These are phyloP conservation scores for Pseudomyrmex concolor DNA, from an alignment of 1,140 invertebrate species.

Conservation along the genomic window DNA sequence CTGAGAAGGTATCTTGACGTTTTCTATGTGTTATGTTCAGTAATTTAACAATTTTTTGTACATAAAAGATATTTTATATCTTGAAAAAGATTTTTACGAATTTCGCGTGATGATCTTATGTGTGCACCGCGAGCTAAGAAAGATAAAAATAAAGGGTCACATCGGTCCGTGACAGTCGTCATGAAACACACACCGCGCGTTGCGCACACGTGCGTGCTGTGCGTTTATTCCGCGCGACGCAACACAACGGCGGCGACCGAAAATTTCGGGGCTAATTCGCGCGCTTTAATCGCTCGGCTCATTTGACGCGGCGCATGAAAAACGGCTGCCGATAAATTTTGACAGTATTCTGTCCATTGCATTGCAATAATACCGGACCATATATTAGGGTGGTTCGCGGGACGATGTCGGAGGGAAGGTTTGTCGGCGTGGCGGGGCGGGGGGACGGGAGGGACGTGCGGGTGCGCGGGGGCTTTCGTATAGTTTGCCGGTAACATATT, in stretches of 20 bases:
- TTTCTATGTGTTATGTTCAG: too few relatives aligned
- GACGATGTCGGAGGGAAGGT: conserved; percentile 68
- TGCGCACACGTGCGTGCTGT: conserved; percentile 9
- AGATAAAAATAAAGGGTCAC: background rate
- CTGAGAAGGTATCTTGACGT: background rate
- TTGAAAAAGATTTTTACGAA: background rate
- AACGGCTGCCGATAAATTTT: conserved; percentile 86
- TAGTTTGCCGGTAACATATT: conserved; percentile 86
- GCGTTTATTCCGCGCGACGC: conserved; percentile 36
- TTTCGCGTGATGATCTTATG: background rate
- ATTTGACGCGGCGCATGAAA: conserved; percentile 85
- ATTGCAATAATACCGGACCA: conserved; percentile 86
- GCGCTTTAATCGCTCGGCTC: conserved; percentile 84
- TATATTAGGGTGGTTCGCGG: conserved; percentile 83
- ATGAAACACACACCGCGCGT: background rate
- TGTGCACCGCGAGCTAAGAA: background rate
- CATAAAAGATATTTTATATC: too few relatives aligned
- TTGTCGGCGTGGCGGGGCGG: conserved; percentile 57
- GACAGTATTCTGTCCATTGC: conserved; percentile 86
- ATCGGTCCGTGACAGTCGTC: background rate
- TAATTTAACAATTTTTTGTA: too few relatives aligned
- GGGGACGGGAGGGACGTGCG: conserved; percentile 51
- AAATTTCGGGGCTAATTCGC: conserved; percentile 83
- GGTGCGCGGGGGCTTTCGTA: conserved; percentile 79
- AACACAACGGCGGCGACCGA: conserved; percentile 63